A percentile compares a stretch with the other conserved stretches of the same genome.
Conservation (phyloP, 1,140 invertebrate species). For the Temnothorax longispinosus region DNA sequence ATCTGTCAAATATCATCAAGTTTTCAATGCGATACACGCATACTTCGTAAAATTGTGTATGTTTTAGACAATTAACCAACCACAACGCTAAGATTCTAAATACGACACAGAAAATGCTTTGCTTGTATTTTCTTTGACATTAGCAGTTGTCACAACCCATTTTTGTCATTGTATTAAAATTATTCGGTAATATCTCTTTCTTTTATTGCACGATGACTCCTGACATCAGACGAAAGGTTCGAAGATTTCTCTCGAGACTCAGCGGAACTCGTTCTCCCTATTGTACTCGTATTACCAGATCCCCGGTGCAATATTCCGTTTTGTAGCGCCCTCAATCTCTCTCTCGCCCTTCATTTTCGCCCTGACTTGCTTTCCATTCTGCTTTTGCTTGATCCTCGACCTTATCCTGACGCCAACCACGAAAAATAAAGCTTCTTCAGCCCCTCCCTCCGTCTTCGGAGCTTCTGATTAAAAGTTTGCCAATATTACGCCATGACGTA, state of each 20-base stretch:
- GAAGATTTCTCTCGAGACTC: conserved; percentile 61
- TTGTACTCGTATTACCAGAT: conserved; percentile 54
- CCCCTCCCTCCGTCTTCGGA: neutral
- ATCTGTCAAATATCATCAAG: conserved; percentile 10
- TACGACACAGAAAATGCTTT: neutral
- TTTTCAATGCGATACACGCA: neutral
- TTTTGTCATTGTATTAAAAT: conserved; percentile 3
- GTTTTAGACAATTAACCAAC: neutral
- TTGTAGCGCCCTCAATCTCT: conserved; percentile 27
- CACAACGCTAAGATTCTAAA: neutral
- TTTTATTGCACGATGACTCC: neutral
- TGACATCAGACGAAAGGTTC: conserved; percentile 47
- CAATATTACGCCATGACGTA: conserved; percentile 73
- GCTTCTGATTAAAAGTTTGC: conserved; percentile 76
- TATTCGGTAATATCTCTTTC: conserved; percentile 27
- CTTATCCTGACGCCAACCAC: conserved; percentile 67
- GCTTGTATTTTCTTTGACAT: neutral
- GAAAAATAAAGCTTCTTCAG: conserved; percentile 72
- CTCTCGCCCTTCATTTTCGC: conserved; percentile 60
- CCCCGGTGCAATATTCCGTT: conserved; percentile 62
- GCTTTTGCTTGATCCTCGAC: conserved; percentile 72
- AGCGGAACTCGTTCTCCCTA: conserved; percentile 42
- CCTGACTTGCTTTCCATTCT: conserved; percentile 68
- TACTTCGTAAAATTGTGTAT: neutral
- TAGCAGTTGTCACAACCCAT: neutral